Percentiles rank a stretch among this genome's conserved stretches.
phyloP scores from a whole-genome alignment of 2,888 invertebrate species.

The Halictus quadricinctus region DNA sequence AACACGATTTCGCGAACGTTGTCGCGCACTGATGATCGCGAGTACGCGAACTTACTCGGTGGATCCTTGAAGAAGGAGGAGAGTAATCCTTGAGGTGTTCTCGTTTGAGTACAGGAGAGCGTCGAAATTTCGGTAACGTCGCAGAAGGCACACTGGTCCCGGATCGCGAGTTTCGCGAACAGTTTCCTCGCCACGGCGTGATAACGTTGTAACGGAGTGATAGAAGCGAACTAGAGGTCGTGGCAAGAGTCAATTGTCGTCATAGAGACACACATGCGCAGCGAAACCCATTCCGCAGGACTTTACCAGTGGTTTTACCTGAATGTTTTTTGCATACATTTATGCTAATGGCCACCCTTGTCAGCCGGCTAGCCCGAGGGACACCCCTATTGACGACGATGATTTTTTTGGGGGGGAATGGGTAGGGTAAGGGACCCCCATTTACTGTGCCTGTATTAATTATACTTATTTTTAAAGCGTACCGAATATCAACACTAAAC shows the following conservation, averaged over 20 bases:
- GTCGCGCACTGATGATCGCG: not conserved
- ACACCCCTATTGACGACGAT: constrained; percentile 30
- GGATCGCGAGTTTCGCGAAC: constrained; percentile 21
- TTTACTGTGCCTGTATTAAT: too few relatives aligned
- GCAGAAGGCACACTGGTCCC: constrained; percentile 15
- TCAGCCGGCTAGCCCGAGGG: constrained; percentile 20
- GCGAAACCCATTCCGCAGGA: constrained; percentile 8
- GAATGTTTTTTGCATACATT: constrained; percentile 56
- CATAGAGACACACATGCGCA: constrained; percentile 66
- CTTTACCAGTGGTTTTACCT: constrained; percentile 9
- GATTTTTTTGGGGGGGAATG: too few relatives aligned
- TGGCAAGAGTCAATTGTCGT: constrained; percentile 54
- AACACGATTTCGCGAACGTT: not conserved
- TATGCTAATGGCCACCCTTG: constrained; percentile 35
- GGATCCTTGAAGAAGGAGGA: not conserved
- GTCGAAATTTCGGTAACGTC: not conserved
- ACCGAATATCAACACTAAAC: too few relatives aligned
- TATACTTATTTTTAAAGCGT: too few relatives aligned
- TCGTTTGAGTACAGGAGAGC: not conserved
- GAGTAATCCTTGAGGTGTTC: not conserved
- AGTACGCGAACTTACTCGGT: not conserved
- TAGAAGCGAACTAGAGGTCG: constrained; percentile 64
- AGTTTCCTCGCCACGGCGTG: constrained; percentile 49
- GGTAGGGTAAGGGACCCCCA: too few relatives aligned
- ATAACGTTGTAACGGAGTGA: constrained; percentile 61